phyloP scores from a whole-genome alignment of 2,113 vertebrate genomes.

The Tetraodon nigroviridis region DNA sequence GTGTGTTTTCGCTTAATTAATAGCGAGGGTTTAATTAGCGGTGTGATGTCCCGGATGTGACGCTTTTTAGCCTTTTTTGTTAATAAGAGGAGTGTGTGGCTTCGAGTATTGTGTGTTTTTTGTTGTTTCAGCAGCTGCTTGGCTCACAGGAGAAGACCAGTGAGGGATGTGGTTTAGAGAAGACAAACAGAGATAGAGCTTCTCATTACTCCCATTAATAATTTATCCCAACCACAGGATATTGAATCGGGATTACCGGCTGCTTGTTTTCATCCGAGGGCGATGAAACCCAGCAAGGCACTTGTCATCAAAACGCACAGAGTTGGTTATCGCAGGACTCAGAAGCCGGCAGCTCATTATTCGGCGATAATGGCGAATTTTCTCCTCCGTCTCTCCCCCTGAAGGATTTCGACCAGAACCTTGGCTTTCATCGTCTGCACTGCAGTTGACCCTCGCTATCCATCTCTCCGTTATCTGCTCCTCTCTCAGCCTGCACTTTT shows the following conservation, averaged over 20 bases:
- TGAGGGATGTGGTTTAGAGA: constrained; percentile 5
- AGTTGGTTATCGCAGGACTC: constrained; percentile 26
- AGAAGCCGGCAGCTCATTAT: too few relatives aligned
- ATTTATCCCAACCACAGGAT: constrained; percentile 23
- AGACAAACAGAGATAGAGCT: constrained; percentile 2
- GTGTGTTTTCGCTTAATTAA: constrained; percentile 1
- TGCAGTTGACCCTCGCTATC: constrained; percentile 5
- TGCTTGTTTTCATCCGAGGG: constrained; percentile 18
- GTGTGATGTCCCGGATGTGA: constrained; percentile 6
- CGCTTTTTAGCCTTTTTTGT: background rate
- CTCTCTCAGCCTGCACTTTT: constrained; percentile 1
- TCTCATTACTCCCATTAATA: constrained; percentile 22
- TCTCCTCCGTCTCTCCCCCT: constrained; percentile 29
- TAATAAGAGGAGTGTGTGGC: too few relatives aligned
- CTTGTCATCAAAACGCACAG: constrained; percentile 27
- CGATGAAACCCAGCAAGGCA: constrained; percentile 8
- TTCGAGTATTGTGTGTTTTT: constrained; percentile 10
- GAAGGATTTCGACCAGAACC: constrained; percentile 9
- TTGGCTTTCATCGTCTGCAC: constrained; percentile 9
- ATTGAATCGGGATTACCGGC: constrained; percentile 22
- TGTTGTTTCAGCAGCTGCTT: background rate
- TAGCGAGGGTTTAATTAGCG: constrained; percentile 8
- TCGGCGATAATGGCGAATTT: constrained; percentile 4
- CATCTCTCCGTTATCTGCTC: constrained; percentile 21
- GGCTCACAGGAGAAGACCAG: background rate